A percentile compares a stretch with the other conserved stretches of the same genome.
Evolutionary conservation across 2,888 invertebrate genomes (phyloP).

Genomic region (Drosophila kambysellisi): DNA sequence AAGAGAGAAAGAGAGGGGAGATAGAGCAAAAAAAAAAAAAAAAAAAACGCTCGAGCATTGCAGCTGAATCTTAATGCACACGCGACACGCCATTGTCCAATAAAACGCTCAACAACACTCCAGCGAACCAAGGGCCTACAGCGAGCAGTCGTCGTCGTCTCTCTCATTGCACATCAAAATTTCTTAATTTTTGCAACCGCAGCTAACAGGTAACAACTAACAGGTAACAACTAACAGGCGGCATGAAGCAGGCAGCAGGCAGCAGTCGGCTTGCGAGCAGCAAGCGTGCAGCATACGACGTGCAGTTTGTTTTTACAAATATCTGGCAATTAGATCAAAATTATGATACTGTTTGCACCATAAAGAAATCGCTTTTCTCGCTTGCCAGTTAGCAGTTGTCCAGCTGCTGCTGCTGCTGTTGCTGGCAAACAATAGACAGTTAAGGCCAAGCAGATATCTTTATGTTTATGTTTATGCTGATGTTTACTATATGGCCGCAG

Average conservation of each 20-base stretch:
- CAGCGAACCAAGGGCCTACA: slow-evolving; percentile 22
- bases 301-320: slow-evolving; percentile 62
- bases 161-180: slow-evolving; percentile 63
- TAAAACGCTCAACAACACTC: slow-evolving; percentile 73
- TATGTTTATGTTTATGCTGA: slow-evolving; percentile 56
- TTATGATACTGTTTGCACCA: slow-evolving; percentile 80
- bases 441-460: slow-evolving; percentile 58
- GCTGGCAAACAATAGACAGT: slow-evolving; percentile 73
- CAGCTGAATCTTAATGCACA: slow-evolving; percentile 69
- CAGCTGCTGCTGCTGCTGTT: slow-evolving; percentile 22
- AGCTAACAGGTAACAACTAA: slow-evolving; percentile 7
- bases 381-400: slow-evolving; percentile 39
- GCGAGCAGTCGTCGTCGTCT: slow-evolving; percentile 10
- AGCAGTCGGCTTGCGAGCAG: not conserved
- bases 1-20: not conserved
- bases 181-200: slow-evolving; percentile 64
- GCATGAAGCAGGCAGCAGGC: not conserved
- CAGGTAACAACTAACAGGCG: not conserved
- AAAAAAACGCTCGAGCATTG: slow-evolving; percentile 20
- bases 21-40: not conserved
- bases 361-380: slow-evolving; percentile 76
- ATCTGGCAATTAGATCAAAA: slow-evolving; percentile 84
- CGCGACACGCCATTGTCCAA: slow-evolving; percentile 78
- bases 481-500: slow-evolving; percentile 64
- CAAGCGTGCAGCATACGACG: slow-evolving; percentile 18